These are phyloP conservation scores for Danaus plexippus DNA, from an alignment of 1,140 invertebrate genomes.

Conservation along the genomic window DNA sequence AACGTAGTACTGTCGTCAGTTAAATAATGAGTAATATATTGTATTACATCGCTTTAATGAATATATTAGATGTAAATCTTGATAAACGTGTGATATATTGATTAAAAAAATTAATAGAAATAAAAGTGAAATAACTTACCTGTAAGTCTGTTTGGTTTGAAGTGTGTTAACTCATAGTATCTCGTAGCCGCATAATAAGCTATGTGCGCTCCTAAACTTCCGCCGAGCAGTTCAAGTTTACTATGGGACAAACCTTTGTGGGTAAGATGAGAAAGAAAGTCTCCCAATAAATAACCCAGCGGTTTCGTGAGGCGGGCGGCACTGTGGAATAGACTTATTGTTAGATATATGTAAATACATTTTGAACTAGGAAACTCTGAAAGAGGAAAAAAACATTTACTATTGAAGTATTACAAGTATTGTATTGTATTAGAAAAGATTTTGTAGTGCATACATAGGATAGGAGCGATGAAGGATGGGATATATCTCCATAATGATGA, in stretches of 20 bases:
- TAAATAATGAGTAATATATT: too few relatives aligned
- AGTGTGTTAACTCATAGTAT: constrained; percentile 36
- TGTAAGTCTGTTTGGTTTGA: constrained; percentile 36
- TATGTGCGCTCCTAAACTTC: constrained; percentile 53
- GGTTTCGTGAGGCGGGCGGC: constrained; percentile 53
- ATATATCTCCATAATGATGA: constrained; percentile 52
- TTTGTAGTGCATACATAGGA: constrained; percentile 39
- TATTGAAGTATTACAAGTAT: too few relatives aligned
- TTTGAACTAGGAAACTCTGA: neutral
- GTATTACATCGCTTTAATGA: too few relatives aligned
- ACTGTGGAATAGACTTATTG: constrained; percentile 22
- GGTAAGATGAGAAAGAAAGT: constrained; percentile 39
- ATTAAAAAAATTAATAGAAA: too few relatives aligned
- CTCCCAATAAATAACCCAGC: constrained; percentile 39
- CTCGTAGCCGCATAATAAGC: constrained; percentile 37
- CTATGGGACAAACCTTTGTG: constrained; percentile 27
- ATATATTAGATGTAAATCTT: too few relatives aligned
- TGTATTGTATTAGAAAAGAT: too few relatives aligned
- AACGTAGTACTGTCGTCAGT: too few relatives aligned
- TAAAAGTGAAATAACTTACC: constrained; percentile 20
- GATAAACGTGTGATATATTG: too few relatives aligned
- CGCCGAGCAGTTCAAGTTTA: constrained; percentile 41
- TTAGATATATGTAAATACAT: neutral
- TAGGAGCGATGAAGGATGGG: constrained; percentile 45
- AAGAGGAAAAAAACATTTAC: too few relatives aligned